Conservation (phyloP, 2,888 invertebrate species). For the Drosophila mimetica region DNA sequence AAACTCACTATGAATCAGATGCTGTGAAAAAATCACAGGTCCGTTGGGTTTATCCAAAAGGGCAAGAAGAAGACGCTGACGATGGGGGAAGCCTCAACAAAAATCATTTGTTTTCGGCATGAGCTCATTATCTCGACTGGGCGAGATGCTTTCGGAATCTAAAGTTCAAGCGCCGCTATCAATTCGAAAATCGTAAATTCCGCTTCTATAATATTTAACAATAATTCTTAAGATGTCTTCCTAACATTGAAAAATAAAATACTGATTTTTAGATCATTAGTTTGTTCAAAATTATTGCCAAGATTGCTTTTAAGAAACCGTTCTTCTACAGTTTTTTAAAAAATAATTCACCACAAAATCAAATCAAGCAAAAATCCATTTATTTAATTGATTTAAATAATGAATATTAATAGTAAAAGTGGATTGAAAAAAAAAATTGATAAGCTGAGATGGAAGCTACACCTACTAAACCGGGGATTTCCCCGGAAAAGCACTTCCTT, state of each 20-base stretch:
- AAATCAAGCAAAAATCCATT: no score
- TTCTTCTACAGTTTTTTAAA: no score
- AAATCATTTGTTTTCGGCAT: constrained; percentile 15
- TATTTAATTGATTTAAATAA: no score
- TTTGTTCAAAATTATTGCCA: no score
- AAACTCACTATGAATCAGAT: no score
- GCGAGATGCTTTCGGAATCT: background rate
- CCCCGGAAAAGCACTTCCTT: background rate
- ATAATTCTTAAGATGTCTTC: no score
- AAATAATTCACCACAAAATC: no score
- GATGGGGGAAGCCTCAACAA: constrained; percentile 19
- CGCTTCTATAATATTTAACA: no score
- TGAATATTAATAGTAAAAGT: background rate
- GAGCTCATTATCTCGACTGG: constrained; percentile 17
- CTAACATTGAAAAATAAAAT: no score
- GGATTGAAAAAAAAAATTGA: background rate
- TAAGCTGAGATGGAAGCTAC: background rate
- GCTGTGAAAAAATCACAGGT: background rate
- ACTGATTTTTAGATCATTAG: no score
- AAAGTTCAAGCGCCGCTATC: constrained; percentile 14
- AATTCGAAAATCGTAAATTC: background rate
- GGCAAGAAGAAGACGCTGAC: background rate
- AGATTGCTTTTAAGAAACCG: no score
- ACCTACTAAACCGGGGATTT: constrained; percentile 1
- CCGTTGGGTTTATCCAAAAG: background rate